phyloP scores from a whole-genome alignment of 1,140 invertebrate genomes.

The Mycetomoellerius zeteki region DNA sequence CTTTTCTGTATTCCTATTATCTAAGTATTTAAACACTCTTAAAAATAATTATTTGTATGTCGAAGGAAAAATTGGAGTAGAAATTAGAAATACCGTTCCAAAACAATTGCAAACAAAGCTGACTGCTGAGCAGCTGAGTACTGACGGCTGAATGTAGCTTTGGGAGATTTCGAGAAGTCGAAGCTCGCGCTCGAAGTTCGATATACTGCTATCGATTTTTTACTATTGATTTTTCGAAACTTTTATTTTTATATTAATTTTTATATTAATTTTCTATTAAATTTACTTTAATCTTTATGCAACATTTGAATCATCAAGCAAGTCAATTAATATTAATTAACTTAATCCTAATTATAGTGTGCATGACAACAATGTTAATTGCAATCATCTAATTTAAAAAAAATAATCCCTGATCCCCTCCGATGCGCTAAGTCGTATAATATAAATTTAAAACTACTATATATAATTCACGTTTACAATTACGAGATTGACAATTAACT shows the following conservation, averaged over 20 bases:
- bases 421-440: not conserved
- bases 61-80: not conserved
- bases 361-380: not conserved
- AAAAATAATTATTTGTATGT: not conserved
- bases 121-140: too few relatives aligned
- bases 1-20: not conserved
- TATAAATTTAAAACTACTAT: not conserved
- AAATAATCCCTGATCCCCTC: not conserved
- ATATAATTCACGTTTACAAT: not conserved
- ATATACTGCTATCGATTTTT: not conserved
- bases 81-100: not conserved
- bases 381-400: not conserved
- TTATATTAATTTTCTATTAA: not conserved
- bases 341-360: not conserved
- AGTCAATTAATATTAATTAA: not conserved
- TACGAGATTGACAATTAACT: not conserved
- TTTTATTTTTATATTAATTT: not conserved
- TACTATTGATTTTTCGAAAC: not conserved
- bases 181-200: not conserved
- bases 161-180: constrained; percentile 32
- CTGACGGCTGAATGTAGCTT: too few relatives aligned
- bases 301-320: not conserved
- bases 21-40: not conserved
- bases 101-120: not conserved
- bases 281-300: not conserved